These are phyloP conservation scores for Drosophila albomicans DNA, from an alignment of 1,140 invertebrate species.

Conservation along the genomic window DNA sequence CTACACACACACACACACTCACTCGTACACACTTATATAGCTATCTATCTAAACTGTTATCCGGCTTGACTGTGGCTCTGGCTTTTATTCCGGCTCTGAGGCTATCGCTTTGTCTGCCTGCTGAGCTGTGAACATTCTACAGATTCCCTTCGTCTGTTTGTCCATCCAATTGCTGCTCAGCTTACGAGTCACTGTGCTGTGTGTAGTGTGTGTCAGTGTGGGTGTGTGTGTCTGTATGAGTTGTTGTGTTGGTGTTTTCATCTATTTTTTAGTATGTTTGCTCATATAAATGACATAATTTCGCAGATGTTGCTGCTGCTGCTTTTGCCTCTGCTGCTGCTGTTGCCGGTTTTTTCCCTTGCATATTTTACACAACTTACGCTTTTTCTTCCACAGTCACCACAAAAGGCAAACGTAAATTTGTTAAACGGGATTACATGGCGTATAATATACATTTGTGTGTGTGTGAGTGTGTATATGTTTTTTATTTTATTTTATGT, in stretches of 20 bases:
- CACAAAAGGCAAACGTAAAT: conserved; percentile 73
- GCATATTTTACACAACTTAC: conserved; percentile 76
- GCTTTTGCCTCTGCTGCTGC: neutral
- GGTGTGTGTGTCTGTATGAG: conserved; percentile 14
- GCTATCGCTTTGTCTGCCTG: conserved; percentile 27
- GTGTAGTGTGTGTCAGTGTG: neutral
- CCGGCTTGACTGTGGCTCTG: conserved; percentile 19
- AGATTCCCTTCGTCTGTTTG: conserved; percentile 65
- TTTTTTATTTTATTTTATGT: conserved; percentile 65
- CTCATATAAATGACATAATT: conserved; percentile 83
- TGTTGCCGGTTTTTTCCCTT: conserved; percentile 31
- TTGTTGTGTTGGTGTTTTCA: conserved; percentile 60
- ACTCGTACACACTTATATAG: conserved; percentile 7
- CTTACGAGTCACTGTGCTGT: conserved; percentile 3
- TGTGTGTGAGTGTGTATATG: conserved; percentile 13
- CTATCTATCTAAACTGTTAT: conserved; percentile 56
- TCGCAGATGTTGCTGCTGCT: conserved; percentile 68
- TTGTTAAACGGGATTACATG: conserved; percentile 79
- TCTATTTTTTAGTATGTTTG: conserved; percentile 80
- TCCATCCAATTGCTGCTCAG: conserved; percentile 49
- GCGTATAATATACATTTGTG: conserved; percentile 68
- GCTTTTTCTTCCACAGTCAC: conserved; percentile 46
- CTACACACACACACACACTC: conserved; percentile 24
- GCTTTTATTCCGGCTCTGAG: neutral
- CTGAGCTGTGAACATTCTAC: conserved; percentile 63